Evolutionary conservation across 2,113 vertebrate species (phyloP).

Genomic region (Suricata suricatta): DNA sequence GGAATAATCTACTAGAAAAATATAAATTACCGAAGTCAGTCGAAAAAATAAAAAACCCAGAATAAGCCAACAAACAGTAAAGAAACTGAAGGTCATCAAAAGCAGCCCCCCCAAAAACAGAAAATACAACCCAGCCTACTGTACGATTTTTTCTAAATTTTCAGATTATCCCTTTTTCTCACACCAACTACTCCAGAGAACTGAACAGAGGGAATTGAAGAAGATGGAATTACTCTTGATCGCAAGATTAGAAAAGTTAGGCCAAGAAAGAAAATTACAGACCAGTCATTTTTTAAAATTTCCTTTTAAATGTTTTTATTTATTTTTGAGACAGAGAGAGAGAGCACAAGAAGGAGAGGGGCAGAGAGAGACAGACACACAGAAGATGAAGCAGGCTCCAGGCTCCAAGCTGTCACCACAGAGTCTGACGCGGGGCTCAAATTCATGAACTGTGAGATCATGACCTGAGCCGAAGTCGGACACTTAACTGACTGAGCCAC

Average conservation of each 20-base stretch:
- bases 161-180: not conserved
- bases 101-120: not conserved
- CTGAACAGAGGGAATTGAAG: not conserved
- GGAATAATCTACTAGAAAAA: not conserved
- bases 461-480: too few relatives aligned
- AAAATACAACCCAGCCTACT: not conserved
- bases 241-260: not conserved
- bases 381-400: too few relatives aligned
- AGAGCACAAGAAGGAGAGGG: too few relatives aligned
- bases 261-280: not conserved
- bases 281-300: not conserved
- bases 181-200: not conserved
- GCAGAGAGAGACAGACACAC: too few relatives aligned
- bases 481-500: too few relatives aligned
- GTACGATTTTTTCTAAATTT: not conserved
- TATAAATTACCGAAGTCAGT: not conserved
- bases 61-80: not conserved
- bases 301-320: too few relatives aligned
- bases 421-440: accelerated
- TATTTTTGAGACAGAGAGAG: too few relatives aligned
- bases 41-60: not conserved
- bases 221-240: not conserved
- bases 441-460: too few relatives aligned
- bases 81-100: not conserved
- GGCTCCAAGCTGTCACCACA: too few relatives aligned